phyloP scores from a whole-genome alignment of 2,888 invertebrate genomes.

The Caenorhabditis becei region DNA sequence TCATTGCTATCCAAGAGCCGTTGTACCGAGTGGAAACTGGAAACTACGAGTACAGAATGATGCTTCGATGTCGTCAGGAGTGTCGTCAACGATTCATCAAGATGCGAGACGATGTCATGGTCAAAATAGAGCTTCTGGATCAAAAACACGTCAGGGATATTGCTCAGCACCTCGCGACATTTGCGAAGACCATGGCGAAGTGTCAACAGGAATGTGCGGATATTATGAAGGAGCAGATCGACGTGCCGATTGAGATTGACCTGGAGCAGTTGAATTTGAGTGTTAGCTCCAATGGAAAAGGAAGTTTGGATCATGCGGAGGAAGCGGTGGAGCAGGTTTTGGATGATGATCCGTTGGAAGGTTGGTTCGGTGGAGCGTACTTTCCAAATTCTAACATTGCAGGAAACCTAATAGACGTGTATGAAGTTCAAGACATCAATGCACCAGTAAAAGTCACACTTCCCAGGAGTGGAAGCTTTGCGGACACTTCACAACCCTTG shows the following conservation, averaged over 20 bases:
- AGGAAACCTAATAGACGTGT: slow-evolving; percentile 43
- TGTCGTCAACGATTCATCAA: slow-evolving; percentile 89
- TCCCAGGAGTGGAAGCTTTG: neutral
- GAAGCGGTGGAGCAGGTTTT: slow-evolving; percentile 19
- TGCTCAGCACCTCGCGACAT: slow-evolving; percentile 87
- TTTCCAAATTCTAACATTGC: neutral
- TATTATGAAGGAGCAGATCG: slow-evolving; percentile 63
- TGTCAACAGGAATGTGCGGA: slow-evolving; percentile 86
- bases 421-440: neutral
- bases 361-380: neutral
- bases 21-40: slow-evolving; percentile 98
- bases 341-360: slow-evolving; percentile 49
- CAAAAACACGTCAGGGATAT: slow-evolving; percentile 98
- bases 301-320: slow-evolving; percentile 20
- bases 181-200: slow-evolving; percentile 90
- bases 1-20: slow-evolving; percentile 89
- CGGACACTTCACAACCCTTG: slow-evolving; percentile 31
- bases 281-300: slow-evolving; percentile 10
- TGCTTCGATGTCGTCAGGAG: slow-evolving; percentile 95
- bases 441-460: neutral
- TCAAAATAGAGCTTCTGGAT: slow-evolving; percentile 96
- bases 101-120: slow-evolving; percentile 89
- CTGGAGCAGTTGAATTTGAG: slow-evolving; percentile 63
- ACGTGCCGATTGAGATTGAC: slow-evolving; percentile 71
- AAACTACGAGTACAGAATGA: slow-evolving; percentile 97